Evolutionary conservation across 1,140 invertebrate species (phyloP), one percentile per base, ranked within the genome.

Genomic region (Heliconius nattereri): DNA sequence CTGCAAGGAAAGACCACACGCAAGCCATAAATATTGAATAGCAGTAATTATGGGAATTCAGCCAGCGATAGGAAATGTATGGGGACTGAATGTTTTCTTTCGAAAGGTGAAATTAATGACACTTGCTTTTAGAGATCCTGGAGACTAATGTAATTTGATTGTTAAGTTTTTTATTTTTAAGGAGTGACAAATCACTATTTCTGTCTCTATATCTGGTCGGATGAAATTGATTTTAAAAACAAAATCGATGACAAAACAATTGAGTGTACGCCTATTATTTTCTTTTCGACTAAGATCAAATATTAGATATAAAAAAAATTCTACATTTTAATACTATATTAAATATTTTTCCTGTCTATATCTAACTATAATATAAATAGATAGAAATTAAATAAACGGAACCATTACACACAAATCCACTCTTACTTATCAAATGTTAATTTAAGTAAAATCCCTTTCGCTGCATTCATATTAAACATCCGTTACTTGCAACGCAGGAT

Each of bases 401-500:
- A 66, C 60, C 23, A 66, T 66, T 23, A 66, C 5, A 66, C 13
- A 66, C 5, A 66, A 66, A 11, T 29, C 23, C 23, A 29, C 26
- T 66, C 26, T 66, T 16, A 19, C 60, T 66, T 13, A 66, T 29
- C 23, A 66, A 66, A 66, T 66, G 60, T 66, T 66, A 66, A 66
- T 66, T 26, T 66, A 71, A 79, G 81, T 76, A 82, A 79, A 79
- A 71, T 78, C 76, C 78, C 78, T 79, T 79, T 79, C 81, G 78
- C 78, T 78, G 73, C 78, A 75, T 83, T 75, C 75, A 83, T 83
- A 82, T 80, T 76, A 81, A 83, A 83, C 77, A 79, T 77, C 80
- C 80, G 80, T 81, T 78, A 52, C 49, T 82, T 75, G 60, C 78
- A 75, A 80, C 86, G 84, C 84, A 73, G 81, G 52, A 83, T 82